phyloP scores from a whole-genome alignment of 2,888 invertebrate genomes.

The Liposcelis brunnea region DNA sequence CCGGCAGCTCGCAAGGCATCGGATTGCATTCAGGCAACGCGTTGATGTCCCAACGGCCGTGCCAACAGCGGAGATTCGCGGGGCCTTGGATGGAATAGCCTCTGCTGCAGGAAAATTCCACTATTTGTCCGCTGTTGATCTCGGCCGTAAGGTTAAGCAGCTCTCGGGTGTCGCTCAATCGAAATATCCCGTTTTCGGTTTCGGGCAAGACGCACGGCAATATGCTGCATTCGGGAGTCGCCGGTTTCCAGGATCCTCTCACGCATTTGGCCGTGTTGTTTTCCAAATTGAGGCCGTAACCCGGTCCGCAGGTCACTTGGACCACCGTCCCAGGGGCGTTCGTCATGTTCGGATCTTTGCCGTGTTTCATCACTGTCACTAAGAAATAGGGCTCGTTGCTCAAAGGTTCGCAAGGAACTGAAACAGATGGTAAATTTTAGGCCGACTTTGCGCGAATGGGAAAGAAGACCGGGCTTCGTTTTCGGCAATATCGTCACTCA shows the following conservation, averaged over 20 bases:
- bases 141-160: constrained; percentile 31
- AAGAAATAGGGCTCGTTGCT: constrained; percentile 46
- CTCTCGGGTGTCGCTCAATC: constrained; percentile 13
- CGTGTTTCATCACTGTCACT: constrained; percentile 51
- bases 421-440: not conserved
- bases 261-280: constrained; percentile 67
- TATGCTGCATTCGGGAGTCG: constrained; percentile 56
- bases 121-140: constrained; percentile 49
- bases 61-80: constrained; percentile 55
- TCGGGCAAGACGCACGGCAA: constrained; percentile 54
- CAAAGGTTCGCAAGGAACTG: constrained; percentile 46
- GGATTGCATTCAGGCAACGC: constrained; percentile 54
- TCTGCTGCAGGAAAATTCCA: constrained; percentile 57
- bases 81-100: constrained; percentile 47
- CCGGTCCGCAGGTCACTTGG: constrained; percentile 56
- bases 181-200: constrained; percentile 48
- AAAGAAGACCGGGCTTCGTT: too few relatives aligned
- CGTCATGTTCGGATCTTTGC: constrained; percentile 49
- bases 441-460: too few relatives aligned
- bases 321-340: constrained; percentile 62
- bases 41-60: constrained; percentile 65
- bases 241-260: constrained; percentile 70
- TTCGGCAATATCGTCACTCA: constrained; percentile 6
- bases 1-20: constrained; percentile 53
- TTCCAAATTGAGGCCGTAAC: constrained; percentile 54